phyloP scores from a whole-genome alignment of 92 coral and sea anemone genomes.

The Umimayanthus kanabou region DNA sequence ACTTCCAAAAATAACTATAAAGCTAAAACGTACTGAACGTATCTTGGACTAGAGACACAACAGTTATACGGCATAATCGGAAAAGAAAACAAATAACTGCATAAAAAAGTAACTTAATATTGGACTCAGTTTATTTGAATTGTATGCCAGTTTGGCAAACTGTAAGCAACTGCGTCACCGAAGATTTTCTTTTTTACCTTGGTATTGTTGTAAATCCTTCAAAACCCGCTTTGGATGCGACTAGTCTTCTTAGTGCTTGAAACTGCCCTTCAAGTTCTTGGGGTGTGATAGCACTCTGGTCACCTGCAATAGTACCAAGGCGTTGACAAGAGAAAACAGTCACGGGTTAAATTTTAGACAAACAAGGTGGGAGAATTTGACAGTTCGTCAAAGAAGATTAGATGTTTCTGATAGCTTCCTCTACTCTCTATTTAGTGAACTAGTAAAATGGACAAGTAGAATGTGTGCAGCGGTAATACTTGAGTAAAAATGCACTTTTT shows the following conservation, averaged over 20 bases:
- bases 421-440: neutral
- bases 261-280: conserved; percentile 95
- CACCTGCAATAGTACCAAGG: conserved; percentile 55
- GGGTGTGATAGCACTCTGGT: conserved; percentile 73
- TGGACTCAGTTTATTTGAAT: too few species aligned
- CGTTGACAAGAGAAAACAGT: neutral
- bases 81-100: too few species aligned
- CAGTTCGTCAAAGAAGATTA: neutral
- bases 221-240: conserved; percentile 98
- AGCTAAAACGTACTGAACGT: too few species aligned
- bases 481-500: too few species aligned
- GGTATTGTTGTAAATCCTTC: conserved; percentile 91
- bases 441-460: too few species aligned
- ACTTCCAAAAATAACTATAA: too few species aligned
- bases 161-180: too few species aligned
- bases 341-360: neutral
- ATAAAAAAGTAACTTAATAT: too few species aligned
- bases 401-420: neutral
- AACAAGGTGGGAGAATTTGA: neutral
- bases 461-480: too few species aligned
- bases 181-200: conserved; percentile 49
- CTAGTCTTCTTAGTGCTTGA: conserved; percentile 91
- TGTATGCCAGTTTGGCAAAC: too few species aligned
- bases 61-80: too few species aligned
- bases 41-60: too few species aligned